Conservation (phyloP, 1,140 invertebrate genomes). For the honey bee (Apis mellifera) region DNA sequence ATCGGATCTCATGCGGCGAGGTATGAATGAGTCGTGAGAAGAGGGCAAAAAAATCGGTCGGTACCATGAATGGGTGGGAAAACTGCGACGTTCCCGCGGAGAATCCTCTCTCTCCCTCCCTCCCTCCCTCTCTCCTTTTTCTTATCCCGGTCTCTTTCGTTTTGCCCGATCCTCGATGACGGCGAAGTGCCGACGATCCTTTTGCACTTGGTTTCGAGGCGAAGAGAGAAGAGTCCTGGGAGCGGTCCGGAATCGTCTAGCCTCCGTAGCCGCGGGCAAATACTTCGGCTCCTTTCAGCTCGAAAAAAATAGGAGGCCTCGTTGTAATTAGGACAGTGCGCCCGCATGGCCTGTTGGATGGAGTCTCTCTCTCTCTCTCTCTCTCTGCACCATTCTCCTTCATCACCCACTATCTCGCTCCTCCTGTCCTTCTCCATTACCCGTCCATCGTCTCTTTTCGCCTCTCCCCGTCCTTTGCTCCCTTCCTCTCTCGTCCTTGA, state of each 20-base stretch:
- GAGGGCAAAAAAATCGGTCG: conserved; percentile 60
- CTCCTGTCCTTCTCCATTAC: conserved; percentile 44
- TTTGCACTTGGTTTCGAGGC: conserved; percentile 71
- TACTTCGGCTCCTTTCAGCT: conserved; percentile 79
- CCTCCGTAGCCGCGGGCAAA: conserved; percentile 75
- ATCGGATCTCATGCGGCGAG: conserved; percentile 72
- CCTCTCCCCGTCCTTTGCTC: conserved; percentile 24
- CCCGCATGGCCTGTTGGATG: conserved; percentile 76
- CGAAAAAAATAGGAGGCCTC: conserved; percentile 75
- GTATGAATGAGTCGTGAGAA: conserved; percentile 77
- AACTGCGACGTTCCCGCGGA: conserved; percentile 64
- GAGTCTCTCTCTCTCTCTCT: conserved; percentile 22
- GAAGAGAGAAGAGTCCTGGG: conserved; percentile 71
- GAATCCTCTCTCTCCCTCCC: conserved; percentile 39
- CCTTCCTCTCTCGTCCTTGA: conserved; percentile 43
- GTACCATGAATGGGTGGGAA: conserved; percentile 75
- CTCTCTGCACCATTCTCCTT: conserved; percentile 60
- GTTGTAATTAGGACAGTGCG: conserved; percentile 81
- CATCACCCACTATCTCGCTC: conserved; percentile 64
- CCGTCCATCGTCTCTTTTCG: neutral
- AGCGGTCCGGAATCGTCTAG: conserved; percentile 75
- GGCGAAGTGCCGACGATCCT: conserved; percentile 73
- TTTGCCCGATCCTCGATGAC: conserved; percentile 48
- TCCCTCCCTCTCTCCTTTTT: neutral
- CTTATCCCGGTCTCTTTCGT: conserved; percentile 20